These are phyloP conservation scores for Scaptomyza caliginosa DNA, from an alignment of 2,888 invertebrate species.

Conservation along the genomic window DNA sequence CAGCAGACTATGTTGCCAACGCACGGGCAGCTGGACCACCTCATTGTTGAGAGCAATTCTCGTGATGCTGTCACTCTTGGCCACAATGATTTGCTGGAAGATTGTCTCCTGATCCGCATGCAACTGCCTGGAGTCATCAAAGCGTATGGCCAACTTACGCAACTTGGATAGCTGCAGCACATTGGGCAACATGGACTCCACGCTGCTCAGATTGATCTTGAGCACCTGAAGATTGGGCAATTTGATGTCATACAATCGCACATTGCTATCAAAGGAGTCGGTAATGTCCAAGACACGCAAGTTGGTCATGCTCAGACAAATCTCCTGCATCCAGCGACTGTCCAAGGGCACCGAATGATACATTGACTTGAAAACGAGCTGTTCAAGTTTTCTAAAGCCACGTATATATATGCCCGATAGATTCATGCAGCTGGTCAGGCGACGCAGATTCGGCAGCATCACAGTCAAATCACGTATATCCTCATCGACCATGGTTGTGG, in stretches of 20 bases:
- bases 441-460: conserved; percentile 62
- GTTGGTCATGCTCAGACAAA: conserved; percentile 57
- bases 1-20: conserved; percentile 58
- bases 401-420: conserved; percentile 53
- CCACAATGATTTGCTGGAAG: conserved; percentile 67
- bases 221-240: conserved; percentile 68
- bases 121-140: conserved; percentile 65
- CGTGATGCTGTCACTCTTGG: conserved; percentile 66
- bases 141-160: conserved; percentile 55
- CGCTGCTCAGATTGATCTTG: conserved; percentile 64
- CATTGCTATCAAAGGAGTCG: conserved; percentile 62
- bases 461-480: conserved; percentile 58
- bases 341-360: conserved; percentile 65
- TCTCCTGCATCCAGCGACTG: conserved; percentile 62
- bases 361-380: conserved; percentile 63
- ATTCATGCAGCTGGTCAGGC: conserved; percentile 67
- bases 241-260: conserved; percentile 57
- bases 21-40: conserved; percentile 54
- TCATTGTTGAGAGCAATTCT: conserved; percentile 70
- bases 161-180: conserved; percentile 62
- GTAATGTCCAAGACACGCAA: conserved; percentile 63
- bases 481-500: conserved; percentile 59
- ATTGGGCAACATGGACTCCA: conserved; percentile 55
- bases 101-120: conserved; percentile 66
- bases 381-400: conserved; percentile 58